A percentile compares a stretch with the other conserved stretches of the same genome.
phyloP scores from a whole-genome alignment of 2,797 vertebrate genomes.

The Choloepus didactylus region DNA sequence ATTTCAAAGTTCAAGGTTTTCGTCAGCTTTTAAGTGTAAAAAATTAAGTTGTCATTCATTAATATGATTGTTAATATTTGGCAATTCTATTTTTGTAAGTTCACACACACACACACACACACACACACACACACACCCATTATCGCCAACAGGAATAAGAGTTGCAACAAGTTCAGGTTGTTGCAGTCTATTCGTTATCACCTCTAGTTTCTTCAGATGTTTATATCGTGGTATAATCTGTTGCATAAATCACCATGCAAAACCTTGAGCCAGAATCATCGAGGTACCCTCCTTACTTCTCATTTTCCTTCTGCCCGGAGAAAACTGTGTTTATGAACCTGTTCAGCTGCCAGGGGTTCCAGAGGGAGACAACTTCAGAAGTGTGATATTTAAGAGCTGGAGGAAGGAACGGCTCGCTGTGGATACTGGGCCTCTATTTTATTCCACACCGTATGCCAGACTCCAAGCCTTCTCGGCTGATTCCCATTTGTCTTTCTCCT shows the following conservation, averaged over 20 bases:
- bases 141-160: no score
- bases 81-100: no score
- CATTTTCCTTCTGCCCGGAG: background rate
- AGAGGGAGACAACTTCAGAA: slow-evolving; percentile 61
- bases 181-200: no score
- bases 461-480: slow-evolving; percentile 56
- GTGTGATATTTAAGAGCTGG: slow-evolving; percentile 72
- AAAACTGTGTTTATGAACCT: slow-evolving; percentile 28
- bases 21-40: no score
- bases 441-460: slow-evolving; percentile 67
- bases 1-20: background rate
- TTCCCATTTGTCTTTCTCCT: slow-evolving; percentile 80
- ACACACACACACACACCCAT: no score
- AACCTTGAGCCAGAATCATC: background rate
- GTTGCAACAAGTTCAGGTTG: no score
- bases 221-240: no score
- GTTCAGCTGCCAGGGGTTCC: background rate
- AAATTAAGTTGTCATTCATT: no score
- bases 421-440: slow-evolving; percentile 51
- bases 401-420: background rate
- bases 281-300: background rate
- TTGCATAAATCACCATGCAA: background rate
- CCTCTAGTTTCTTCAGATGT: no score
- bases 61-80: no score
- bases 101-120: no score